phyloP scores from a whole-genome alignment of 2,113 vertebrate genomes.

The Tylochromis polylepis region DNA sequence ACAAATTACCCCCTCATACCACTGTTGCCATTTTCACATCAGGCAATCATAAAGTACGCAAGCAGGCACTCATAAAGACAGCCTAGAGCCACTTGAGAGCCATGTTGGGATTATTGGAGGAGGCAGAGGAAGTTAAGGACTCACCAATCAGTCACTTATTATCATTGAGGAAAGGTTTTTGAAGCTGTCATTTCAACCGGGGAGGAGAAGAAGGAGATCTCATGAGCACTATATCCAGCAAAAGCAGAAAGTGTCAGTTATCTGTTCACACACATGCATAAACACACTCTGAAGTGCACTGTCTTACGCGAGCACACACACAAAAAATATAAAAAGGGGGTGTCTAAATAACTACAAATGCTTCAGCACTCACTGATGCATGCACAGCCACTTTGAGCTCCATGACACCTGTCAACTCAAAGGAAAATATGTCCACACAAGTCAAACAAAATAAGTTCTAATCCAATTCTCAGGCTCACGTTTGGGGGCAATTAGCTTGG shows the following conservation, averaged over 20 bases:
- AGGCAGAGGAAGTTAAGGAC: conserved; percentile 65
- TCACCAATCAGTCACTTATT: conserved; percentile 62
- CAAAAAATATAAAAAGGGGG: conserved; percentile 12
- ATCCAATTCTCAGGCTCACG: conserved; percentile 32
- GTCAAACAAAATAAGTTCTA: conserved; percentile 47
- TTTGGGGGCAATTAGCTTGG: conserved; percentile 64
- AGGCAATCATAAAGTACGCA: conserved; percentile 67
- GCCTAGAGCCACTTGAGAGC: conserved; percentile 63
- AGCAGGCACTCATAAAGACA: conserved; percentile 64
- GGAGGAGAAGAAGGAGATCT: conserved; percentile 21
- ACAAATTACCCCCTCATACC: conserved; percentile 70
- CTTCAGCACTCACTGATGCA: background rate
- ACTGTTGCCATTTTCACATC: conserved; percentile 67
- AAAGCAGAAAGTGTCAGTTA: conserved; percentile 10
- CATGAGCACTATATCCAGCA: conserved; percentile 10
- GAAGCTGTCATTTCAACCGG: conserved; percentile 41
- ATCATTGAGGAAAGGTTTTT: conserved; percentile 53
- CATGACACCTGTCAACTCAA: conserved; percentile 42
- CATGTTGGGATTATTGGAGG: conserved; percentile 64
- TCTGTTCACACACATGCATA: background rate
- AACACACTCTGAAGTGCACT: background rate
- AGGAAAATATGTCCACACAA: conserved; percentile 26
- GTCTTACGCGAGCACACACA: background rate
- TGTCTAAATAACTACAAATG: conserved; percentile 12
- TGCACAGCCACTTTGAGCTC: conserved; percentile 22